These are phyloP conservation scores for Cheirogaleus major DNA, from an alignment of 2,797 vertebrate genomes.

Conservation along the genomic window DNA sequence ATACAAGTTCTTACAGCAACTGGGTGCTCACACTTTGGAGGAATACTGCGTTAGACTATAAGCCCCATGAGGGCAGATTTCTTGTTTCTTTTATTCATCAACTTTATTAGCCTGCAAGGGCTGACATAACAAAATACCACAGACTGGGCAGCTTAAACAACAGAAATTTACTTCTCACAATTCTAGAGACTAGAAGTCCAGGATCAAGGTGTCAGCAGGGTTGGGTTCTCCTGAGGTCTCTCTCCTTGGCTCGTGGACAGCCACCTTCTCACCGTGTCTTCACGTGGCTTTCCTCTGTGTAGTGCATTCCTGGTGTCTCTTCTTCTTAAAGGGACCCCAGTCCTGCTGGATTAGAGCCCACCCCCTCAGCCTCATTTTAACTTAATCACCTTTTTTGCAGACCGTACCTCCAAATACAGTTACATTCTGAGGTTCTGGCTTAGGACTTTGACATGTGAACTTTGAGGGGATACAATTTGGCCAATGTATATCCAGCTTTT, in stretches of 20 bases:
- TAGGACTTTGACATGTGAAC: neutral
- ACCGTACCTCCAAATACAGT: neutral
- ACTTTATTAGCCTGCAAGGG: neutral
- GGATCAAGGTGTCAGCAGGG: neutral
- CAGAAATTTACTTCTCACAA: neutral
- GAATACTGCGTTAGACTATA: accelerated
- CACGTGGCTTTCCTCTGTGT: neutral
- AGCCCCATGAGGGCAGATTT: neutral
- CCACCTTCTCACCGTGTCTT: neutral
- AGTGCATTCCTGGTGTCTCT: neutral
- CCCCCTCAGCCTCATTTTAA: neutral
- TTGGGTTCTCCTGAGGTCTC: neutral
- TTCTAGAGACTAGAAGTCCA: neutral
- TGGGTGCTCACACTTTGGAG: neutral
- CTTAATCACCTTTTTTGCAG: neutral
- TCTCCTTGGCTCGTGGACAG: neutral
- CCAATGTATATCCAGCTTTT: neutral
- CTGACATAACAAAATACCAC: neutral
- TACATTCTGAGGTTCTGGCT: neutral
- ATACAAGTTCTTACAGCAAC: neutral
- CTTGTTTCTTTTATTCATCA: neutral
- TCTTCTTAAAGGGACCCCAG: neutral
- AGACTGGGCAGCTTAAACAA: neutral
- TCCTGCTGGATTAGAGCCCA: neutral
- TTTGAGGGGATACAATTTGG: neutral